These are phyloP conservation scores for Epinephelus cyanopodus DNA, from an alignment of 2,113 vertebrate genomes.

Conservation along the genomic window DNA sequence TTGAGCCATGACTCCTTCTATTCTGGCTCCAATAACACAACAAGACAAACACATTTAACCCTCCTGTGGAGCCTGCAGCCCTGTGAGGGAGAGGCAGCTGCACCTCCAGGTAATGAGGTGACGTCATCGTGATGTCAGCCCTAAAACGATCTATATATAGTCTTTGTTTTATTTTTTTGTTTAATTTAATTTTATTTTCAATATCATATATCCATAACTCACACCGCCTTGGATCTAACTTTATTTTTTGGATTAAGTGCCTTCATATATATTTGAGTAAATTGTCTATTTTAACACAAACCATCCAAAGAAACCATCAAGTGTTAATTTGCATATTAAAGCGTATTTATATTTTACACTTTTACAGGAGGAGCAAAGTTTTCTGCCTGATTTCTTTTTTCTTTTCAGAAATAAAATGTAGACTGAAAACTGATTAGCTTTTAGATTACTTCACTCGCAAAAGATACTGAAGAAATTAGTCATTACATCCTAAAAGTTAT, in stretches of 20 bases:
- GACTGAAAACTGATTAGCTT: conserved; percentile 57
- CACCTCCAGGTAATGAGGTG: too few relatives aligned
- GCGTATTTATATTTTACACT: conserved; percentile 25
- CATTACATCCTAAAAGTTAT: conserved; percentile 59
- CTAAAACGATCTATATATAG: too few relatives aligned
- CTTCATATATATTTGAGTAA: neutral
- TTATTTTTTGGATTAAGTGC: neutral
- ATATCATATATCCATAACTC: neutral
- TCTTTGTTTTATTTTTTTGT: neutral
- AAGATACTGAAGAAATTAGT: conserved; percentile 51
- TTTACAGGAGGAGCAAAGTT: conserved; percentile 20
- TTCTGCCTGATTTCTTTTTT: conserved; percentile 58
- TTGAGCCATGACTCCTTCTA: too few relatives aligned
- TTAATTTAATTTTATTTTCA: neutral
- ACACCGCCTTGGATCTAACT: neutral
- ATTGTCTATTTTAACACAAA: neutral
- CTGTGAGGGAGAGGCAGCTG: too few relatives aligned
- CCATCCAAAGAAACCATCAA: neutral
- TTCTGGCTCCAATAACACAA: too few relatives aligned
- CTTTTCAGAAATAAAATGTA: conserved; percentile 36
- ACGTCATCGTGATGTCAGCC: too few relatives aligned
- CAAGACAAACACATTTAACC: too few relatives aligned
- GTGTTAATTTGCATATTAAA: conserved; percentile 31
- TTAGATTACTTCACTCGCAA: conserved; percentile 42
- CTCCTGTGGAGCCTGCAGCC: too few relatives aligned